Evolutionary conservation across 2,888 invertebrate species (phyloP), one percentile per base, ranked within the genome.

Genomic region (Clivina fossor): DNA sequence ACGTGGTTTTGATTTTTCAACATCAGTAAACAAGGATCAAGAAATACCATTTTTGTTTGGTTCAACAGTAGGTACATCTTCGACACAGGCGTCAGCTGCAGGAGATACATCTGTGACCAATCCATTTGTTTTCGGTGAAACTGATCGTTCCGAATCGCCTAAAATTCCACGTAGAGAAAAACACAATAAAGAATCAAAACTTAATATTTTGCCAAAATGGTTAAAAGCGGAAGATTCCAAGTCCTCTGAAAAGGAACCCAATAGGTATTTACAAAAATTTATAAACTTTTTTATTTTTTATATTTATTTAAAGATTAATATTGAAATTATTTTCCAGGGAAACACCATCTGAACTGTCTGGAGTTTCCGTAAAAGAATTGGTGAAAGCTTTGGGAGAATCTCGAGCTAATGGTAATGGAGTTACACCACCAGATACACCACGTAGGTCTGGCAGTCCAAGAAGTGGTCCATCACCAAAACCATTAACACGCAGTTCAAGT

Each of bases 361-460:
- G 83, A 1, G 81, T 84, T 1, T 85, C 86, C 0, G 87, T 88
- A 9, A 83, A 86, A 60, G 88, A 88, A 61, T 71, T 88, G 48
- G 86, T 88, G 2, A 84, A 86, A 65, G 85, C 82, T 0, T 82
- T 88, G 68, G 86, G 86, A 1, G 88, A 88, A 69, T 82, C 83
- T 56, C 77, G 85, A 41, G 84, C 84, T n/a, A 90, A 90, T 74
- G 90, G 88, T 2, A 90, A 89, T 70, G 85, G 85, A 24, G 80
- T 81, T 1, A 87, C 86, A 0, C 86, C 86, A 4, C 84, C 85
- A 2, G 82, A 83, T 40, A 85, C 86, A 1, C 84, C 85, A 3
- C 78, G 79, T 46, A 66, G 78, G 61, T 76, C 76, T 56, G 78
- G 76, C 24, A 79, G 79, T 58, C 79, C 80, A 4, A 74, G 76